Conservation (phyloP, 2,113 vertebrate species). For the Albula glossodonta region DNA sequence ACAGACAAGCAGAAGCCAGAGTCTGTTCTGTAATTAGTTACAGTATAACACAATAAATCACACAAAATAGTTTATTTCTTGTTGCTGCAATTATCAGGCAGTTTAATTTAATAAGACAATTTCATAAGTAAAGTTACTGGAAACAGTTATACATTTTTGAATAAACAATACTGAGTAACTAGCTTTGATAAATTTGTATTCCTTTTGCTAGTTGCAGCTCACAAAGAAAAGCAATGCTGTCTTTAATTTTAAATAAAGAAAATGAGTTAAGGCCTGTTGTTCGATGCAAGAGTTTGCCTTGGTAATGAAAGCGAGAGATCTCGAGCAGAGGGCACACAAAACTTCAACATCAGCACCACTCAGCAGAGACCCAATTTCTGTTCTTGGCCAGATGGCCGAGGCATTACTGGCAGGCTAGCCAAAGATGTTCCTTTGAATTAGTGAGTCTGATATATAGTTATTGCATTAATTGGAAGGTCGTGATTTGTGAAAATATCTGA, state of each 20-base stretch:
- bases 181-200: too few relatives aligned
- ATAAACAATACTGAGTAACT: too few relatives aligned
- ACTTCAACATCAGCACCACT: constrained; percentile 5
- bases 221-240: not conserved
- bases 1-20: too few relatives aligned
- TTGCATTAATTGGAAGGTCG: not conserved
- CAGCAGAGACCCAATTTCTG: constrained; percentile 12
- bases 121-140: too few relatives aligned
- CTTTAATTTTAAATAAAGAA: not conserved
- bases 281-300: not conserved
- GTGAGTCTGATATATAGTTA: not conserved
- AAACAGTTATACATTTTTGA: too few relatives aligned
- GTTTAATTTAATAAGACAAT: too few relatives aligned
- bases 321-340: not conserved
- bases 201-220: too few relatives aligned
- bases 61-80: not conserved
- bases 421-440: constrained; percentile 21
- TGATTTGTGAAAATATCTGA: not conserved
- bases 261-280: not conserved
- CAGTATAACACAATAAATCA: not conserved
- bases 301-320: not conserved
- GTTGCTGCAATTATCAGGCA: too few relatives aligned
- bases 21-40: too few relatives aligned
- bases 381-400: constrained; percentile 19
- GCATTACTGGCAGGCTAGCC: not conserved